These are phyloP conservation scores for Heliothis subflexa DNA, from an alignment of 1,140 invertebrate species.

Conservation along the genomic window DNA sequence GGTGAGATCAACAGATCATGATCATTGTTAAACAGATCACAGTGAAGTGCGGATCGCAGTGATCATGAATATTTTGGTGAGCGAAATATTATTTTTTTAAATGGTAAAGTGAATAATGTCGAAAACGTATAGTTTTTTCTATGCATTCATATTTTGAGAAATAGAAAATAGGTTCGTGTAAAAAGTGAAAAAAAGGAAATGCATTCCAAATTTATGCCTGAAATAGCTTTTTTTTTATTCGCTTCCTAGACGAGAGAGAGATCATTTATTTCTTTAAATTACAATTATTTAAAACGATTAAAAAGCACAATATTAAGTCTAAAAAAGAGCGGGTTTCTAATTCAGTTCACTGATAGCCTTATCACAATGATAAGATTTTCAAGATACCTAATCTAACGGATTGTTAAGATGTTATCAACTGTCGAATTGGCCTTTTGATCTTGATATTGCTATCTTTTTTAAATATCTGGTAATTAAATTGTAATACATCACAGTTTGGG, in stretches of 20 bases:
- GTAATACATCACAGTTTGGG: conserved; percentile 21
- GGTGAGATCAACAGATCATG: conserved; percentile 33
- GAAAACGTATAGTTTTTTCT: neutral
- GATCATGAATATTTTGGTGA: conserved; percentile 47
- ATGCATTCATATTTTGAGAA: neutral
- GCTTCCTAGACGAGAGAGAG: no score
- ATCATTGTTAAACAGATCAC: conserved; percentile 45
- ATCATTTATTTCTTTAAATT: neutral
- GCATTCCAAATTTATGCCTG: no score
- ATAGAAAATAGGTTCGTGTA: neutral
- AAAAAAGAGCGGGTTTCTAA: conserved; percentile 17
- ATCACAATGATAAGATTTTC: conserved; percentile 8
- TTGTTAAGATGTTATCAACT: conserved; percentile 19
- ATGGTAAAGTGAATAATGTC: neutral
- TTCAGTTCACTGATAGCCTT: conserved; percentile 9
- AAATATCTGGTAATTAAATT: conserved; percentile 33
- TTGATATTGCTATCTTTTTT: conserved; percentile 13
- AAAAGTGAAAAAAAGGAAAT: neutral
- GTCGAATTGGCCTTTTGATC: conserved; percentile 30
- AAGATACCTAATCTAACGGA: neutral
- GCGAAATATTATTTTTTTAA: conserved; percentile 14
- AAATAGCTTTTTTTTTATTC: no score
- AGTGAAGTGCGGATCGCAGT: conserved; percentile 41
- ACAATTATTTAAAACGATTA: neutral
- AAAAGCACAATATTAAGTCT: neutral